Evolutionary conservation across 2,797 vertebrate genomes (phyloP).

Genomic region (Intellagama lesueurii): DNA sequence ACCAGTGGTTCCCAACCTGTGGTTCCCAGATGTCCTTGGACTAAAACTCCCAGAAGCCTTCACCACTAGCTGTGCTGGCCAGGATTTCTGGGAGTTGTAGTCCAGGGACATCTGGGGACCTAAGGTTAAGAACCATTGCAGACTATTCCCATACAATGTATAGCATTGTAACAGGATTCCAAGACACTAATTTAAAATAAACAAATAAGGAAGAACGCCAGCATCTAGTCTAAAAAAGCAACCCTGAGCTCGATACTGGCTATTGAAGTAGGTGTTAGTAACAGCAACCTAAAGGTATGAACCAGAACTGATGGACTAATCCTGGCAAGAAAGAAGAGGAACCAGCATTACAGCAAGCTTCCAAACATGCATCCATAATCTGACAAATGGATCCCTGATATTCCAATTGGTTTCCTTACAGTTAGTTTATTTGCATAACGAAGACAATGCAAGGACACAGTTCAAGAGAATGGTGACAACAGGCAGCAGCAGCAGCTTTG

Average conservation of each 20-base stretch:
- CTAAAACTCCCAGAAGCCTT: too few species aligned
- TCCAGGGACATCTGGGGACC: too few species aligned
- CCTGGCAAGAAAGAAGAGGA: slow-evolving; percentile 16
- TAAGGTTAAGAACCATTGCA: too few species aligned
- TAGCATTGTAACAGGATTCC: background rate
- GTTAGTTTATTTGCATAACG: slow-evolving; percentile 9
- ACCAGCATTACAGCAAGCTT: background rate
- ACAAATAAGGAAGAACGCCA: background rate
- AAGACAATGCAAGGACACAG: slow-evolving; percentile 9
- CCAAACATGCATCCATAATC: background rate
- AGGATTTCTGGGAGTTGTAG: too few species aligned
- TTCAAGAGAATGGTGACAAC: slow-evolving; percentile 18
- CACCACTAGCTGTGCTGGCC: too few species aligned
- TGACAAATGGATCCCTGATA: slow-evolving; percentile 10
- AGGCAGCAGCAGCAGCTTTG: slow-evolving; percentile 61
- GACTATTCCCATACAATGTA: background rate
- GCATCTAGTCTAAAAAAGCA: background rate
- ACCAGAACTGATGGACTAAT: slow-evolving; percentile 30
- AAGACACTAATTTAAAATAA: background rate
- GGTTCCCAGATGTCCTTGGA: background rate
- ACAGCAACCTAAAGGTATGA: slow-evolving; percentile 16
- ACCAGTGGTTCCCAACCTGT: background rate
- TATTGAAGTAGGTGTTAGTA: background rate
- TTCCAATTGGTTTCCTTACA: slow-evolving; percentile 36
- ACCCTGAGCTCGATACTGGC: background rate